Evolutionary conservation across 2,888 invertebrate genomes (phyloP).

Genomic region (Pherbina coryleti): DNA sequence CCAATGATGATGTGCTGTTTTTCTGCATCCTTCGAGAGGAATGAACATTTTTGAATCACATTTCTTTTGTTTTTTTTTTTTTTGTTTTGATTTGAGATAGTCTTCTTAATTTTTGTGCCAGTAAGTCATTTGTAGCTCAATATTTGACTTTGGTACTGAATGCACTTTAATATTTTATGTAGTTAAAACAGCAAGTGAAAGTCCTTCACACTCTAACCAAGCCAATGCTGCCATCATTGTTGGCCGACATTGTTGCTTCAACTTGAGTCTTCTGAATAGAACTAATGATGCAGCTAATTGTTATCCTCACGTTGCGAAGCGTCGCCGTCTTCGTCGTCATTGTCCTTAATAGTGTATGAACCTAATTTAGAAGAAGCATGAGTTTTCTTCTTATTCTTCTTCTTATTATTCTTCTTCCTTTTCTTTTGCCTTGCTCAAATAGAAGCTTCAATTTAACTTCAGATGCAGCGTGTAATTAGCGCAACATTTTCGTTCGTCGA

Average conservation of each 20-base stretch:
- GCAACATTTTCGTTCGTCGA: constrained; percentile 42
- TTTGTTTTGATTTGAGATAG: neutral
- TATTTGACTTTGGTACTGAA: neutral
- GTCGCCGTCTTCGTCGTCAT: constrained; percentile 27
- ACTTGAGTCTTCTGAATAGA: constrained; percentile 45
- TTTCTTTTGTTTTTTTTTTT: neutral
- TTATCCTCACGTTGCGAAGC: constrained; percentile 37
- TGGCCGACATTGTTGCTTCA: constrained; percentile 25
- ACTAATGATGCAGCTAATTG: constrained; percentile 53
- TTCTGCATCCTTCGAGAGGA: too few species aligned
- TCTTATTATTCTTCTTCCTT: neutral
- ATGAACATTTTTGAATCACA: too few species aligned
- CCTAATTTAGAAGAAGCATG: constrained; percentile 31
- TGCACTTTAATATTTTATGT: neutral
- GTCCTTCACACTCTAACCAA: neutral
- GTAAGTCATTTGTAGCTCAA: neutral
- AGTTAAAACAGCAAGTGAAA: neutral
- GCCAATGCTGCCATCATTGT: too few species aligned
- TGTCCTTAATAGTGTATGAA: constrained; percentile 24
- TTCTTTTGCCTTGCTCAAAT: constrained; percentile 2
- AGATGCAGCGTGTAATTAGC: constrained; percentile 46
- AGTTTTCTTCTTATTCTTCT: neutral
- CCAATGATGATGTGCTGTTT: too few species aligned
- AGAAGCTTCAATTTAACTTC: constrained; percentile 33
- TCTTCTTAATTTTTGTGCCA: constrained; percentile 7